Evolutionary conservation across 2,797 vertebrate genomes (phyloP).

Genomic region (Hypotaenidia philippensis): DNA sequence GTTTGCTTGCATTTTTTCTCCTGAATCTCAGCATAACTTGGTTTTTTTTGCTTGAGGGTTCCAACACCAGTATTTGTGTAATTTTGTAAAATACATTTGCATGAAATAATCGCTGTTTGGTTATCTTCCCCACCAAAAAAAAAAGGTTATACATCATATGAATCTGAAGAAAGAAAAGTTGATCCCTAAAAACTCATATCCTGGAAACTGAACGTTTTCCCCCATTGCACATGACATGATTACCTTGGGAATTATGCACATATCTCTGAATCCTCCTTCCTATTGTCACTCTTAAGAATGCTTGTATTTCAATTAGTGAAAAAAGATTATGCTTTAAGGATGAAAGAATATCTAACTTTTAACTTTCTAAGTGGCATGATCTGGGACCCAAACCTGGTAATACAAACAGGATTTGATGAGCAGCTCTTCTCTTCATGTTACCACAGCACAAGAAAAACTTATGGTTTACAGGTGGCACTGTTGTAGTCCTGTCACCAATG

Average conservation of each 20-base stretch:
- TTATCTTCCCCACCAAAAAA: background rate
- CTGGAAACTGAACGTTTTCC: background rate
- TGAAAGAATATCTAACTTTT: background rate
- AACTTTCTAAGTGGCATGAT: background rate
- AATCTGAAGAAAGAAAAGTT: background rate
- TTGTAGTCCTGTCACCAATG: background rate
- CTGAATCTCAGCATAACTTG: background rate
- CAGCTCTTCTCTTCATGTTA: background rate
- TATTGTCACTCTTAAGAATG: background rate
- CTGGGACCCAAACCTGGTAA: background rate
- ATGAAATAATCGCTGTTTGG: background rate
- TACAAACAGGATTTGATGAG: background rate
- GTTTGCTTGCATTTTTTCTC: background rate
- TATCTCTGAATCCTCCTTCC: background rate
- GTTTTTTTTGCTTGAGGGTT: background rate
- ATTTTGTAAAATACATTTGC: background rate
- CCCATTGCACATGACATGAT: fast-evolving
- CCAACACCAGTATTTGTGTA: too few relatives aligned
- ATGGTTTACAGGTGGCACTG: background rate
- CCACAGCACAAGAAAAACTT: background rate
- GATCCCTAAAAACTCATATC: background rate
- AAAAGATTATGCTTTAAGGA: background rate
- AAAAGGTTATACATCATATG: fast-evolving
- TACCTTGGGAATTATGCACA: background rate
- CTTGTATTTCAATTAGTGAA: background rate